Conservation (phyloP, 1,140 invertebrate species). For the Euwallacea fornicatus region DNA sequence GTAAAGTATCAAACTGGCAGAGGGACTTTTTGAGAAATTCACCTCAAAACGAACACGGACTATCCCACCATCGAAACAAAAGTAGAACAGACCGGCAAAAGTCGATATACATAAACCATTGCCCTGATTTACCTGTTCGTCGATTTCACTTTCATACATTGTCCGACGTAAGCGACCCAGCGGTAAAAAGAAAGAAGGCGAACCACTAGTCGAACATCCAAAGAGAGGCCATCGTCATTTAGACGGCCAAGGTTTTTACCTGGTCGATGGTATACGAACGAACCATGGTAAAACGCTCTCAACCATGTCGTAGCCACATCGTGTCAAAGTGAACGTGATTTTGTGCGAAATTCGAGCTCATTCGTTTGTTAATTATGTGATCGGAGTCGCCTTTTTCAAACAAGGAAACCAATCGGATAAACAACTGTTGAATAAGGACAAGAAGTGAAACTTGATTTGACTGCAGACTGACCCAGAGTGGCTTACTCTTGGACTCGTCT, state of each 20-base stretch:
- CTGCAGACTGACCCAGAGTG: neutral
- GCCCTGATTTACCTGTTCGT: constrained; percentile 5
- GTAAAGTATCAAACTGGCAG: too few relatives aligned
- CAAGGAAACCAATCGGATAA: neutral
- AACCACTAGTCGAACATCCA: constrained; percentile 20
- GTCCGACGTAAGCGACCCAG: neutral
- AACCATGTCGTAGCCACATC: constrained; percentile 11
- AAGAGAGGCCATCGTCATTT: constrained; percentile 29
- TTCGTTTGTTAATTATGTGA: constrained; percentile 22
- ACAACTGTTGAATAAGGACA: neutral
- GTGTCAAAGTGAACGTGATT: constrained; percentile 23
- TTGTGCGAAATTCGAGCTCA: constrained; percentile 16
- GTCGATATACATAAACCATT: too few relatives aligned
- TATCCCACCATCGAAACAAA: too few relatives aligned
- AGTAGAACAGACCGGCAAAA: too few relatives aligned
- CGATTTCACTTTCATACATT: constrained; percentile 26
- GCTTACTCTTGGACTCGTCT: too few relatives aligned
- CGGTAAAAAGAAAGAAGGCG: constrained; percentile 10
- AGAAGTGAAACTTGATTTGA: neutral
- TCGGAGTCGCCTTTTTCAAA: neutral
- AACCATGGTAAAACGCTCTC: constrained; percentile 23
- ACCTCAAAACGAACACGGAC: too few relatives aligned
- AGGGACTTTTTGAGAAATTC: too few relatives aligned
- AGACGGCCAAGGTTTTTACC: constrained; percentile 33
- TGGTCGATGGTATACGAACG: constrained; percentile 21